Percentiles rank a stretch among this genome's conserved stretches.
These are phyloP conservation scores for Pelodytes ibericus DNA, from an alignment of 2,797 vertebrate genomes.

Conservation along the genomic window DNA sequence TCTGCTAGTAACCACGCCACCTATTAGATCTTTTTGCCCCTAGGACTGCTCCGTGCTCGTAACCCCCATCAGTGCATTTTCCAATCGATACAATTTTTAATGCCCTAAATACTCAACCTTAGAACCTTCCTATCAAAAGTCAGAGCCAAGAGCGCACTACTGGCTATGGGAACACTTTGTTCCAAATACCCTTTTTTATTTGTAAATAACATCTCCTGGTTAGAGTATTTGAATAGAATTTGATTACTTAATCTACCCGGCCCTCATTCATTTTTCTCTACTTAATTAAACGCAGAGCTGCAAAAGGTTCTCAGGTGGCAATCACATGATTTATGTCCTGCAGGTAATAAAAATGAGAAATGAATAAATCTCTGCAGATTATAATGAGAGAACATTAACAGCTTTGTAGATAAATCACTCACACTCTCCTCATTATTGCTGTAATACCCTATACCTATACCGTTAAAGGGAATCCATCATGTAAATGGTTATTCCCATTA, in stretches of 20 bases:
- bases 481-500: neutral
- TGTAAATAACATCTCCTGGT: conserved; percentile 42
- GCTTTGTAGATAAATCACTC: conserved; percentile 42
- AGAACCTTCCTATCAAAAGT: neutral
- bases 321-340: conserved; percentile 48
- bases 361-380: conserved; percentile 46
- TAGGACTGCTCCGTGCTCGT: too few species aligned
- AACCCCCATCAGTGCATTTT: too few species aligned
- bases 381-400: conserved; percentile 52
- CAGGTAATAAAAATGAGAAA: conserved; percentile 54
- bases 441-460: conserved; percentile 25
- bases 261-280: conserved; percentile 35
- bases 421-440: conserved; percentile 37
- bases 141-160: neutral
- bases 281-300: conserved; percentile 51
- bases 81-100: too few species aligned
- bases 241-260: conserved; percentile 42
- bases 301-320: conserved; percentile 25
- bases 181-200: conserved; percentile 8
- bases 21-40: too few species aligned
- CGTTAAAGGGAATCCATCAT: neutral
- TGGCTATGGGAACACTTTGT: conserved; percentile 16
- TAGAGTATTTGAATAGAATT: conserved; percentile 40
- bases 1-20: too few species aligned
- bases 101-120: neutral